These are phyloP conservation scores for Macroglossus sobrinus DNA, from an alignment of 2,113 vertebrate genomes.

Conservation along the genomic window DNA sequence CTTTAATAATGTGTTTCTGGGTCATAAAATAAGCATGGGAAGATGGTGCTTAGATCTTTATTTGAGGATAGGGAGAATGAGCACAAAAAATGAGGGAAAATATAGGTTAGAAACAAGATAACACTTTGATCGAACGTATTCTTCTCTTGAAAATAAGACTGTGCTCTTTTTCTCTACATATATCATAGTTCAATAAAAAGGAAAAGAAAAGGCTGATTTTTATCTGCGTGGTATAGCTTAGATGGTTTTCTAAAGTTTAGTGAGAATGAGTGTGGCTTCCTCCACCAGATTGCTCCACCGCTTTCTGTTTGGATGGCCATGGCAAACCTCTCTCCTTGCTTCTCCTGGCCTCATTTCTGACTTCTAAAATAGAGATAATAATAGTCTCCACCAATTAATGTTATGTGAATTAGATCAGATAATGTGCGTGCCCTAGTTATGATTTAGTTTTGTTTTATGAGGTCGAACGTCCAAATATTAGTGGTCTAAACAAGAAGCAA, in stretches of 20 bases:
- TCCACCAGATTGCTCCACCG: background rate
- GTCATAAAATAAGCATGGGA: background rate
- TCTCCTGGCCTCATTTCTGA: background rate
- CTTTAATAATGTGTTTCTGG: constrained; percentile 5
- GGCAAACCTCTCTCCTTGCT: background rate
- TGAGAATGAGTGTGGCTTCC: background rate
- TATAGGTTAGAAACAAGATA: background rate
- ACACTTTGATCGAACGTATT: background rate
- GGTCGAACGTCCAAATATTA: background rate
- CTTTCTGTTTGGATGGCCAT: background rate
- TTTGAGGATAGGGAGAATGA: background rate
- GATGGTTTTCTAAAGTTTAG: background rate
- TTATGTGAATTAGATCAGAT: background rate
- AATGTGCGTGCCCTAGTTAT: background rate
- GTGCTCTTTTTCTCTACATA: background rate
- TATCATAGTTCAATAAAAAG: background rate
- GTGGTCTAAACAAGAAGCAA: background rate
- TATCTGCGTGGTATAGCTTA: background rate
- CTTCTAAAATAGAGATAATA: background rate
- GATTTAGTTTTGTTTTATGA: constrained; percentile 38
- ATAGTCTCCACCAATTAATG: background rate
- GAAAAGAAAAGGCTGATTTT: background rate
- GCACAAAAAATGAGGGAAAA: background rate
- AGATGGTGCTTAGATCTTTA: background rate
- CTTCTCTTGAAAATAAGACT: background rate